Evolutionary conservation across 1,140 invertebrate species (phyloP).

Genomic region (Pogonus chalceus): DNA sequence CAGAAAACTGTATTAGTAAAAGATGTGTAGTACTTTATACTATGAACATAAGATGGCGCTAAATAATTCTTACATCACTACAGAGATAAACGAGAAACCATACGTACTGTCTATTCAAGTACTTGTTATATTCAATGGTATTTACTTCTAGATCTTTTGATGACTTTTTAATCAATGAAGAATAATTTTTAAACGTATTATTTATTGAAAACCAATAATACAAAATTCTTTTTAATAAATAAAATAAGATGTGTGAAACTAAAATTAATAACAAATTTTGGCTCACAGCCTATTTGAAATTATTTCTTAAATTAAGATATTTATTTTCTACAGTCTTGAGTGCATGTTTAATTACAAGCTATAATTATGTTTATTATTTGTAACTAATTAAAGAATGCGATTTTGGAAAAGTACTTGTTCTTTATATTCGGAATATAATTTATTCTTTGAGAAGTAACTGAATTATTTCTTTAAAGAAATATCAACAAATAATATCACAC

Average conservation of each 20-base stretch:
- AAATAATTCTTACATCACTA: no score
- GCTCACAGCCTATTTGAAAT: not conserved
- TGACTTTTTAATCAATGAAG: no score
- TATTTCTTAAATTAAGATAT: not conserved
- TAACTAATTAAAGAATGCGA: not conserved
- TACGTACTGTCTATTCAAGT: no score
- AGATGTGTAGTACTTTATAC: no score
- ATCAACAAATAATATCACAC: no score
- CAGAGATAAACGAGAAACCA: no score
- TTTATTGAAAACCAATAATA: conserved; percentile 12
- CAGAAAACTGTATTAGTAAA: no score
- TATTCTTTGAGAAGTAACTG: not conserved
- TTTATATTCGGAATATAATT: not conserved
- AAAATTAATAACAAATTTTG: not conserved
- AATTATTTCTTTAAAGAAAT: not conserved
- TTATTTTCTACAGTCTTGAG: no score
- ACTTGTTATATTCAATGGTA: no score
- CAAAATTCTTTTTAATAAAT: conserved; percentile 20
- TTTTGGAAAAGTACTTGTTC: not conserved
- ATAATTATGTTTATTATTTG: not conserved
- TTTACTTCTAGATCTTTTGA: no score
- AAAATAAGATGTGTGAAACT: conserved; percentile 13
- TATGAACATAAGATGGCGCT: no score
- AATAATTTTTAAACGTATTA: conserved; percentile 13
- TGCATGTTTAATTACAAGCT: no score